Percentiles rank a stretch among this genome's conserved stretches.
Conservation (phyloP, 2,888 invertebrate species). For the Synergus itoensis region DNA sequence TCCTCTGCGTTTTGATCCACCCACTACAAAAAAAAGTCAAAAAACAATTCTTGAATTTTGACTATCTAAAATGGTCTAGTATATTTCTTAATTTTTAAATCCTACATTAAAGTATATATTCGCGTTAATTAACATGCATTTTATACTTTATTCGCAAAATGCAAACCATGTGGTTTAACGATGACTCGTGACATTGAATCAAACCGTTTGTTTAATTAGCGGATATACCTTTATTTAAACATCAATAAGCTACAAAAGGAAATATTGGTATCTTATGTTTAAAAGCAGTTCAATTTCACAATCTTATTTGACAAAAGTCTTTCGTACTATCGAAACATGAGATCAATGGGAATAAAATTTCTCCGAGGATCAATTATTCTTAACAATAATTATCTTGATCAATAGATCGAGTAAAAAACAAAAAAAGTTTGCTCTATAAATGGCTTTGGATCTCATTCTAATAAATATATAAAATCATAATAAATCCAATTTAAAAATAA, state of each 20-base stretch:
- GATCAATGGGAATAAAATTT: constrained; percentile 4
- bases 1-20: constrained; percentile 84
- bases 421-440: not conserved
- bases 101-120: not conserved
- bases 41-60: constrained; percentile 41
- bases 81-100: not conserved
- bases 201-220: constrained; percentile 52
- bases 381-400: not conserved
- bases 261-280: constrained; percentile 45
- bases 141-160: constrained; percentile 29
- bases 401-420: not conserved
- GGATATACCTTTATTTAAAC: constrained; percentile 68
- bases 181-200: constrained; percentile 25
- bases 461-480: not conserved
- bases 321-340: constrained; percentile 30
- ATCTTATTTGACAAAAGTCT: constrained; percentile 10
- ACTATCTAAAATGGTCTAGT: constrained; percentile 32
- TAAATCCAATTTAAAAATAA: not conserved
- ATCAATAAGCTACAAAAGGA: constrained; percentile 70
- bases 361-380: not conserved
- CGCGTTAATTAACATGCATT: not conserved
- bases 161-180: constrained; percentile 14
- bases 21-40: constrained; percentile 80
- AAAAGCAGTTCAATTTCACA: constrained; percentile 29
- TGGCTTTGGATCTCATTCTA: not conserved